These are phyloP conservation scores for Lepidostoma basale DNA, from an alignment of 1,140 invertebrate genomes.

Conservation along the genomic window DNA sequence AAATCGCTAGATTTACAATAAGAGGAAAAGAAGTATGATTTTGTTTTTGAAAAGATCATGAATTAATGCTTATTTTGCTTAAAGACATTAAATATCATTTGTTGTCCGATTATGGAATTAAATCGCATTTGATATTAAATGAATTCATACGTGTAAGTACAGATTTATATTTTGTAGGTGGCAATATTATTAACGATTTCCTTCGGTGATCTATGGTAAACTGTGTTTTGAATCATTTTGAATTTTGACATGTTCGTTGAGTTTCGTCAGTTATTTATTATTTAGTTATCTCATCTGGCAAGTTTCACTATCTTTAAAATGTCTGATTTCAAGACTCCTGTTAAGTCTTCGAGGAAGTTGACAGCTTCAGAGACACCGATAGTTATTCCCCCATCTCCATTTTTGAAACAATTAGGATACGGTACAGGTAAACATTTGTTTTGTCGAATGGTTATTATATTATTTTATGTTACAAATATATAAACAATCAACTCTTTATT, in stretches of 20 bases:
- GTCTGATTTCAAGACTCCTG: conserved; percentile 54
- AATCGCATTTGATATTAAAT: too few species aligned
- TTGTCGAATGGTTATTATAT: not conserved
- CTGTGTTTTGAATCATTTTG: not conserved
- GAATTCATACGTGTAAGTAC: too few species aligned
- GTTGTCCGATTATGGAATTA: too few species aligned
- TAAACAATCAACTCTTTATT: too few species aligned
- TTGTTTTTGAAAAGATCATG: too few species aligned
- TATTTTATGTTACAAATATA: conserved; percentile 40
- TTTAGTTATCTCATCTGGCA: not conserved
- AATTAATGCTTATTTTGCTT: too few species aligned
- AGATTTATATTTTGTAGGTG: too few species aligned
- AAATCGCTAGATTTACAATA: too few species aligned
- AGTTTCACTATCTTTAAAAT: conserved; percentile 39
- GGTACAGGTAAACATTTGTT: conserved; percentile 67
- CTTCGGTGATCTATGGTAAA: too few species aligned
- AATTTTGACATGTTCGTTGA: not conserved
- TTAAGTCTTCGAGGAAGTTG: conserved; percentile 48
- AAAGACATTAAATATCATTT: too few species aligned
- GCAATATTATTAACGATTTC: too few species aligned
- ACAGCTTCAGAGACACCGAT: conserved; percentile 30
- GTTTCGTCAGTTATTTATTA: not conserved
- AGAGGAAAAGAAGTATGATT: too few species aligned
- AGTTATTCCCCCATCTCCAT: conserved; percentile 68
- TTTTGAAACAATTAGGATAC: conserved; percentile 72